Evolutionary conservation across 1,140 invertebrate species (phyloP).

Genomic region (Ruditapes philippinarum): DNA sequence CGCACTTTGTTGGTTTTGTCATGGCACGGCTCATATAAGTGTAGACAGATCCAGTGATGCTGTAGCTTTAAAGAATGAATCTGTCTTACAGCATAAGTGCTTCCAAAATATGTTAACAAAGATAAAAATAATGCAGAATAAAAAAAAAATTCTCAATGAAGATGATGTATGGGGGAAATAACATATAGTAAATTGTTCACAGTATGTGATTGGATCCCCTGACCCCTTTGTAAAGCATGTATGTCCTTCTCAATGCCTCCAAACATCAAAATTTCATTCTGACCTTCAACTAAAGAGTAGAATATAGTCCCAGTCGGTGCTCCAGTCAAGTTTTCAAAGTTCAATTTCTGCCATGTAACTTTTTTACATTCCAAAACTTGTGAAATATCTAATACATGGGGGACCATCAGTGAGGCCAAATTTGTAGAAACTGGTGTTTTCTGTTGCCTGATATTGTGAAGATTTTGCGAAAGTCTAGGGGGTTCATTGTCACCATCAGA

Average conservation of each 20-base stretch:
- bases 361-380: conserved; percentile 88
- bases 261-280: conserved; percentile 97
- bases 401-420: conserved; percentile 88
- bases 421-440: neutral
- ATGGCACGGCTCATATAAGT: no score
- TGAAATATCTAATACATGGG: conserved; percentile 96
- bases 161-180: conserved; percentile 54
- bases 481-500: conserved; percentile 40
- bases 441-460: conserved; percentile 51
- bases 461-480: conserved; percentile 68
- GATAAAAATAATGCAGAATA: no score
- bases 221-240: conserved; percentile 79
- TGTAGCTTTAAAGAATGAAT: no score
- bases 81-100: no score
- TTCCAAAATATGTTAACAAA: no score
- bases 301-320: conserved; percentile 95
- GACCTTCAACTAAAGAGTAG: conserved; percentile 95
- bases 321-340: conserved; percentile 84
- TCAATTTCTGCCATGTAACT: conserved; percentile 92
- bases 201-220: conserved; percentile 74
- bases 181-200: conserved; percentile 79
- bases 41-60: no score
- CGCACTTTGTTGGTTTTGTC: no score
- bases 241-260: conserved; percentile 91
- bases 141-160: no score